Evolutionary conservation across 2,888 invertebrate genomes (phyloP), one percentile per base, ranked within the genome.

Genomic region (Abrostola tripartita): DNA sequence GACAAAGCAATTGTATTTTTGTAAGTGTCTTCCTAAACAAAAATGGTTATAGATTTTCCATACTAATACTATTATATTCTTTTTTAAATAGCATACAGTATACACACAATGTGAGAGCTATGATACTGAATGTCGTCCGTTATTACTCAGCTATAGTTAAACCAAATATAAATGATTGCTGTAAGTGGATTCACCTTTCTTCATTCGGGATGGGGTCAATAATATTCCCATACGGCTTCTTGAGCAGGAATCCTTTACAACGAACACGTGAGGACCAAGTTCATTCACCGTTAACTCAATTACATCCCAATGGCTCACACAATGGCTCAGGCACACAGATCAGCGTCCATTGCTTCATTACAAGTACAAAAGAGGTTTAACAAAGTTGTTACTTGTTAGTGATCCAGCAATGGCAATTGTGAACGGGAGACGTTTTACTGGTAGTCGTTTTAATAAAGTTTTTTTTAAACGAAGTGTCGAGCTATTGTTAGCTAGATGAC

Each of bases 281-380:
- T 87, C 84, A 81, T 86, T 88, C 84, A 87, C 85, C 78, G 81
- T 78, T 84, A 82, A 86, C 76, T 82, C 76, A 75, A 87, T 84
- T 81, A 84, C 67, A 62, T 67, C 63, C 69, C 62, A 68, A 72
- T 37, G 56, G 53, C 60, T 49, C 65, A 61, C 59, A 73, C 62
- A 61, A 65, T 65, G 10, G 49, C 0, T 10, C 35, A 55, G 11
- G 56, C 38, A 58, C 54, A 49, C 36, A 35, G 37, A 54, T 59
- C 37, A 40, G 50, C 38, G 40, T 44, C 44, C 49, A 61, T 50
- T 57, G 52, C 60, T 47, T 44, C 7, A 52, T 68, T 52, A 53
- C 44, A 54, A 14, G 37, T 36, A 56, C 52, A 51, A n/a, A 41
- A 67, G 50, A 37, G 40, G n/a, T 36, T 59, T 52, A 6, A 12